Base-by-base conservation (phyloP, 2,888 invertebrate genomes). In the Megamerina dolium region DNA sequence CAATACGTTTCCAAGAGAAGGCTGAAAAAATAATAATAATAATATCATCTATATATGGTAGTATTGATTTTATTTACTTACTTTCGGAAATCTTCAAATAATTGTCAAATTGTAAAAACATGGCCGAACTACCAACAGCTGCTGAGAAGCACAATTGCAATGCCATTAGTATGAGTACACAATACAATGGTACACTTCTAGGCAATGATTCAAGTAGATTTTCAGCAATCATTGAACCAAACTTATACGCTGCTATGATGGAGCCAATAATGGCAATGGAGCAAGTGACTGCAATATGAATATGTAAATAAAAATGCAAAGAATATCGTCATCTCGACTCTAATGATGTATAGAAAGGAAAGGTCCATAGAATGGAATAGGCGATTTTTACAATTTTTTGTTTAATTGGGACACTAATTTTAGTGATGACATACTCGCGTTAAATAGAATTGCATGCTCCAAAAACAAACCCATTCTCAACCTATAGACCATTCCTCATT, bases 101-200 rank as follows among this genome's bases (percentile, higher is more conserved):
- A 54, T 88, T 85, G 65, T 93, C 92, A 26, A 91, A 69, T 53
- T 91, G 86, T 61, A 89, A 85, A 61, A 86, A 85, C 16, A 92
- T 75, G 0, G 89, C 85, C 1, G 86, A 86, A 58, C 84, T 84
- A 6, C 86, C 80, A 4, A 89, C 80, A 0, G 82, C 85, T 50
- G 83, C 83, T 4, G 87, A 87, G 31, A 88, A 72, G 55, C 84
- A 83, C 1, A 89, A 74, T 63, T 89, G 89, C 18, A 87, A 57
- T 0, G 87, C 82, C 29, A 89, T 83, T 20, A 91, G 72, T 19
- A 87, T 72, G 3, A 88, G 78, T 40, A 85, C 81, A 45, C 82
- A 68, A 59, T 82, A 79, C 19, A 88, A 68, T 0, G 78, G 66
- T 17, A 77, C 64, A 20, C 82, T 80, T 5, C 80, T 73, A 9